Base-by-base conservation (phyloP, 2,888 invertebrate genomes). In the Xanthorhoe spadicearia region DNA sequence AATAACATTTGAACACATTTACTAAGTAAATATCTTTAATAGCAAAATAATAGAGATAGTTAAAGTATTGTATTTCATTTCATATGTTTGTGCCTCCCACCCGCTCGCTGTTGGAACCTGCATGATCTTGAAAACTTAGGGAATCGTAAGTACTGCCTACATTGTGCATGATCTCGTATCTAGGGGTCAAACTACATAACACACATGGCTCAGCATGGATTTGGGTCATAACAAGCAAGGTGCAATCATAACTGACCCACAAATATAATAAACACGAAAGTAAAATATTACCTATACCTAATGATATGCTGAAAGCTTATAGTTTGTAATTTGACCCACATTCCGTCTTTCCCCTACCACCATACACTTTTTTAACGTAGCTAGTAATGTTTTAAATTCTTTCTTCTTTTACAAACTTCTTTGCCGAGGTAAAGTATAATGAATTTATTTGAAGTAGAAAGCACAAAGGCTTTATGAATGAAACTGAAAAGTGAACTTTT, bases 51-150 rank as follows among this genome's bases (percentile, higher is more conserved):
- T 60, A 55, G 61, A 61, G 61, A 57, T 64, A 63, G 67, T 66
- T 57, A 66, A 76, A 77, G 76, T 82, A 80, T 83, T 86, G 78
- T 79, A 75, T 85, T 86, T 83, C 81, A 76, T 85, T 86, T 84
- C 81, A 74, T 87, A 86, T 87, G 84, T 90, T 88, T 87, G 81
- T 89, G 89, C 91, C 83, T 83, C 81, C 87, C 79, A 74, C 77
- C 83, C 72, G 77, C 78, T 79, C 81, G 83, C 82, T 75, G 82
- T 87, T 75, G 92, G 92, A 91, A 77, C 90, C 92, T 87, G 92
- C 92, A 93, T 92, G 92, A 83, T 78, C 83, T 87, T 89, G 84
- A 78, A 88, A 83, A 83, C 88, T 84, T 92, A 93, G 92, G 92
- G 92, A 78, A 91, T 92, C 83, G 92, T 92, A 89, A 93, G 92